Conservation (phyloP, 1,140 invertebrate species). For the Orchestia grillus region DNA sequence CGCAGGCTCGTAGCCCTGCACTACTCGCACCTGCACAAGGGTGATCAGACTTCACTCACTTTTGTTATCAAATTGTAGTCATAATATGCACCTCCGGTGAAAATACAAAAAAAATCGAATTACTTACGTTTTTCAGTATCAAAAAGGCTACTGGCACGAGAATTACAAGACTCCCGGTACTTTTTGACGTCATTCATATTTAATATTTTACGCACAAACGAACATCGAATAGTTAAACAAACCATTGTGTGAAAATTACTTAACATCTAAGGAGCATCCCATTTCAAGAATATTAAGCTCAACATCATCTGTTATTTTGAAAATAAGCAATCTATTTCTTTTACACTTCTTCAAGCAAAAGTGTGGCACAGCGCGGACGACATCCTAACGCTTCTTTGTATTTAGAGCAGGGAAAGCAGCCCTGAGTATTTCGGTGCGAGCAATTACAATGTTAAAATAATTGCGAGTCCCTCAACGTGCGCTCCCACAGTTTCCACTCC, state of each 20-base stretch:
- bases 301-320: background rate
- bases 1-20: slow-evolving; percentile 81
- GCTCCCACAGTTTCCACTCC: too few species aligned
- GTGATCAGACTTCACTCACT: background rate
- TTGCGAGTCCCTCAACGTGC: too few species aligned
- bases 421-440: too few species aligned
- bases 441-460: too few species aligned
- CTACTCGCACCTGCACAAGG: slow-evolving; percentile 76
- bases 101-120: background rate
- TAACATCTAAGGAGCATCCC: background rate
- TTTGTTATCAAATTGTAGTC: background rate
- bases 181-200: background rate
- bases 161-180: background rate
- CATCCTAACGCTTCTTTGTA: too few species aligned
- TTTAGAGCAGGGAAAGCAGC: too few species aligned
- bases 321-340: background rate
- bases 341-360: background rate
- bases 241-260: too few species aligned
- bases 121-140: background rate
- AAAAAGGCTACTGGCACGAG: background rate
- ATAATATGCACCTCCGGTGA: background rate
- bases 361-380: too few species aligned
- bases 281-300: background rate
- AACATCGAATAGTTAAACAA: too few species aligned
- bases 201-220: background rate